Percentiles rank a stretch among this genome's conserved stretches.
Evolutionary conservation across 2,888 invertebrate species (phyloP).

Genomic region (Tipula confusa): DNA sequence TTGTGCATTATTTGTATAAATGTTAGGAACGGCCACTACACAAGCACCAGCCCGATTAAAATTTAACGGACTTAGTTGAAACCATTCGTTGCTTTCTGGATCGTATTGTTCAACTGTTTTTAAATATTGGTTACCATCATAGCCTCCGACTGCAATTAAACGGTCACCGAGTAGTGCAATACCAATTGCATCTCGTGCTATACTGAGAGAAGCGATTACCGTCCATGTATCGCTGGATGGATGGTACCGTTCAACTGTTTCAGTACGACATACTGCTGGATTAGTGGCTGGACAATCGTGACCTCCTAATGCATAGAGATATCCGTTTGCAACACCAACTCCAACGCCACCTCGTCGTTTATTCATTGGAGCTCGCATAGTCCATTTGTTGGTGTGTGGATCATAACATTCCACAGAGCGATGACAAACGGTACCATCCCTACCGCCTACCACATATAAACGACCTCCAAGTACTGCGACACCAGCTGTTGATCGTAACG

Average conservation of each 20-base stretch:
- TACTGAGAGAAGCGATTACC: constrained; percentile 71
- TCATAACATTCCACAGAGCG: constrained; percentile 85
- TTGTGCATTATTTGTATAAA: neutral
- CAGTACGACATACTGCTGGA: constrained; percentile 75
- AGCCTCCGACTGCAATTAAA: constrained; percentile 78
- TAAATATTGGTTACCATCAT: constrained; percentile 84
- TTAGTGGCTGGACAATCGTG: constrained; percentile 90
- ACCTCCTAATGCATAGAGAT: constrained; percentile 86
- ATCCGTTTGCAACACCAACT: constrained; percentile 78
- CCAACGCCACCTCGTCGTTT: constrained; percentile 84
- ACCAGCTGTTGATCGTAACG: constrained; percentile 79
- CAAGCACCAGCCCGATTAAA: constrained; percentile 86
- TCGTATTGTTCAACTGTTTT: constrained; percentile 87
- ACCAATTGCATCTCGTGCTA: constrained; percentile 84
- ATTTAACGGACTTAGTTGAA: constrained; percentile 69
- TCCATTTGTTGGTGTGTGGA: constrained; percentile 70
- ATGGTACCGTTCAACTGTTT: constrained; percentile 84
- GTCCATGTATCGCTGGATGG: constrained; percentile 81
- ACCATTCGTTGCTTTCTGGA: constrained; percentile 75
- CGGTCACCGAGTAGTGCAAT: constrained; percentile 76
- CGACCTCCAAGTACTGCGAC: constrained; percentile 80
- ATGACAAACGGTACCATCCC: constrained; percentile 87
- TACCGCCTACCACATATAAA: constrained; percentile 87
- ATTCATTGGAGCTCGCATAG: constrained; percentile 80
- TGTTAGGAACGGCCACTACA: constrained; percentile 63